Base-by-base conservation (phyloP, 92 coral and sea anemone species). In the Nematostella vectensis region DNA sequence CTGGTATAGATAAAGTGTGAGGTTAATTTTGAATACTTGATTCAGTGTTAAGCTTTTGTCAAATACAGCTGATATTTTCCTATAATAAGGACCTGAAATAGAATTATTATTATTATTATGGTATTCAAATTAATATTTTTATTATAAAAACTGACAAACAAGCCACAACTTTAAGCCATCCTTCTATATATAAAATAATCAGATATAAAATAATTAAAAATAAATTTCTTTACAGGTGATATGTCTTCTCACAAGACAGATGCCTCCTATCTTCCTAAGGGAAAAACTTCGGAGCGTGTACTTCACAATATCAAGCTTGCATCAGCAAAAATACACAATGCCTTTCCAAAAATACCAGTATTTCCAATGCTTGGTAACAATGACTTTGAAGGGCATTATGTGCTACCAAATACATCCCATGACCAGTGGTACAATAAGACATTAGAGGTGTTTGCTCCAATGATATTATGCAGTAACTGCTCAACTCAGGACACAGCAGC, bases 361-460 rank as follows among this genome's bases (percentile, higher is more conserved):
- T 89, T 89, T 62, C 97, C 89, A 3, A 6, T 71, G 25, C 43
- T 89, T 73, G 97, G 97, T 11, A 89, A 89, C 53, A 89, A 85
- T 67, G 97, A 89, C 47, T 87, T 89, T 28, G 94, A 93, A n/a
- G 97, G 89, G 4, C 87, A 81, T 57, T 85, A 89, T 37, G 53
- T 81, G 18, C 59, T 89, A 29, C 95, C 97, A 48, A 64, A 63
- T 53, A 47, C 62, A 10, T 69, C 59, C 42, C 68, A 57, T 22
- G 48, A 48, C 47, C 42, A 51, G 2, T 89, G 97, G 97, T 85
- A 84, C 65, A 39, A 69, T 25, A 61, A 48, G n/a, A 57, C 88
- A 2, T 68, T 89, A 50, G 54, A 67, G 0, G 57, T 62, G 25
- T 89, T 94, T 94, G 72, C 68, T 25, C 79, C 85, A 0, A 60